phyloP scores from a whole-genome alignment of 1,140 invertebrate species.

The Papilio dardanus region DNA sequence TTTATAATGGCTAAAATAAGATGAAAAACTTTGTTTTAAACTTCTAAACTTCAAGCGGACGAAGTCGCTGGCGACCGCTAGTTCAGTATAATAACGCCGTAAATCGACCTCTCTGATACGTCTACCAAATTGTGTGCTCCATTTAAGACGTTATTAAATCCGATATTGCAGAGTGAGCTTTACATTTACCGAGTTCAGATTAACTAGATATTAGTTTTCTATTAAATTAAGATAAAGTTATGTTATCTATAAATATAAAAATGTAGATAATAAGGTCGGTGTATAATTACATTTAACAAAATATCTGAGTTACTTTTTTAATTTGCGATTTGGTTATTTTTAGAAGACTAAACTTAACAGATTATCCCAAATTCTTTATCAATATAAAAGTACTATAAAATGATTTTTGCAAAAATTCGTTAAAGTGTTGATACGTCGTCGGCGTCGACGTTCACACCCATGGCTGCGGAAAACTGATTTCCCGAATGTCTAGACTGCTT shows the following conservation, averaged over 20 bases:
- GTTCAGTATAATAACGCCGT: constrained; percentile 50
- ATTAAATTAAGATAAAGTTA: constrained; percentile 22
- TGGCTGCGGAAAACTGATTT: constrained; percentile 67
- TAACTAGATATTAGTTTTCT: constrained; percentile 39
- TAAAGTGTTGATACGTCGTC: constrained; percentile 13
- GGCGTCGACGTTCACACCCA: constrained; percentile 44
- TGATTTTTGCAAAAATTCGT: constrained; percentile 8
- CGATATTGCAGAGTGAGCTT: constrained; percentile 33
- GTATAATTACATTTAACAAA: neutral
- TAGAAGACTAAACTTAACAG: neutral
- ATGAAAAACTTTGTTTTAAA: too few species aligned
- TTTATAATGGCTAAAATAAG: too few species aligned
- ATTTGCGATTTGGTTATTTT: too few species aligned
- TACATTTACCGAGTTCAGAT: constrained; percentile 31
- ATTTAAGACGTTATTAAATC: constrained; percentile 45
- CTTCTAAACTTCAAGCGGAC: too few species aligned
- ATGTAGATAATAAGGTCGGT: neutral
- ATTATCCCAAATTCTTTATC: neutral
- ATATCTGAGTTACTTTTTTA: neutral
- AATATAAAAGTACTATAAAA: neutral
- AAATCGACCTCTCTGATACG: constrained; percentile 43
- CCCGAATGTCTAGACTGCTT: constrained; percentile 72
- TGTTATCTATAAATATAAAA: neutral
- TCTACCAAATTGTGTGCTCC: constrained; percentile 41
- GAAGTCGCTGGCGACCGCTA: too few species aligned